Evolutionary conservation across 2,113 vertebrate genomes (phyloP).

Genomic region (Dendropsophus ebraccatus): DNA sequence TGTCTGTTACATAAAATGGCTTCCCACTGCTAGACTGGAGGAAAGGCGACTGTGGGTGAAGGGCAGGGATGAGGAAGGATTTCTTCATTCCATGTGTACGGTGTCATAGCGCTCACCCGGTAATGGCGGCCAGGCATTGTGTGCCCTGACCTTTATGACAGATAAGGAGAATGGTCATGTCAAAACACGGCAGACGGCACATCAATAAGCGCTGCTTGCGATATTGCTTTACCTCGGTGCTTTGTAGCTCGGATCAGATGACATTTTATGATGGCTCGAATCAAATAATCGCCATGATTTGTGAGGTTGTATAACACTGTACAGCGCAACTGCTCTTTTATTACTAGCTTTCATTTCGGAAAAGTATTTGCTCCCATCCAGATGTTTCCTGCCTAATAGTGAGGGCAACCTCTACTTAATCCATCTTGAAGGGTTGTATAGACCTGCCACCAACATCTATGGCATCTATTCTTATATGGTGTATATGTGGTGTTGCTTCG

Average conservation of each 20-base stretch:
- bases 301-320: not conserved
- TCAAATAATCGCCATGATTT: not conserved
- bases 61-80: slow-evolving; percentile 27
- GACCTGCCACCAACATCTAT: too few species aligned
- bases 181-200: slow-evolving; percentile 5
- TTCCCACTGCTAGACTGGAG: slow-evolving; percentile 30
- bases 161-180: slow-evolving; percentile 3
- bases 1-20: slow-evolving; percentile 39
- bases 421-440: too few species aligned
- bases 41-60: slow-evolving; percentile 15
- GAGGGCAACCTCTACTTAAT: too few species aligned
- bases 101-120: not conserved
- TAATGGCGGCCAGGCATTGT: not conserved
- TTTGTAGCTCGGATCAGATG: not conserved
- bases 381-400: too few species aligned
- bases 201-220: not conserved
- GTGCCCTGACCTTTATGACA: slow-evolving; percentile 38
- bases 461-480: too few species aligned
- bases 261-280: not conserved
- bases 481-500: too few species aligned
- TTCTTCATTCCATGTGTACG: slow-evolving; percentile 9
- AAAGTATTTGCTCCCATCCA: not conserved
- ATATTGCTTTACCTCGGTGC: not conserved
- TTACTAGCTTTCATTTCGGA: not conserved
- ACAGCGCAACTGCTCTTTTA: not conserved